Base-by-base conservation (phyloP, 2,113 vertebrate species). In the Ceratotherium simum region DNA sequence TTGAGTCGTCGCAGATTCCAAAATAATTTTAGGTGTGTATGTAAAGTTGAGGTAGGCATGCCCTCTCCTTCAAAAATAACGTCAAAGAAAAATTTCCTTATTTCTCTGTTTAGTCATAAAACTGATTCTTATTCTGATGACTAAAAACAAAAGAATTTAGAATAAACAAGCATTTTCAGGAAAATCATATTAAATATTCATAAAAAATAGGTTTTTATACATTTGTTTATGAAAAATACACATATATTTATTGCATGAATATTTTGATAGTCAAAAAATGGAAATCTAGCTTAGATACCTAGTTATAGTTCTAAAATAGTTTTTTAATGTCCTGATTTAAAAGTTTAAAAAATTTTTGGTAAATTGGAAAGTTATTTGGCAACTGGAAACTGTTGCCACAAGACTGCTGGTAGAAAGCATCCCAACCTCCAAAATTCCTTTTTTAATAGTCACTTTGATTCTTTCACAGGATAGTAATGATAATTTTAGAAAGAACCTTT, bases 181-280 rank as follows among this genome's bases (percentile, higher is more conserved):
- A 95, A 95, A 69, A 70, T 78, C 8, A 91, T 46, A 58, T 20
- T 64, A 78, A 82, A 58, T 80, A 73, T 33, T 73, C 46, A 89
- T 56, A 92, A 80, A 72, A 56, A 13, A 69, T 33, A 64, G 5
- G 18, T 21, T 48, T 89, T 67, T 83, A 79, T 39, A 78, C 36
- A 39, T 79, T 65, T 29, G 25, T 54, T 51, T 60, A 46, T n/a
- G 10, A 65, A 90, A 64, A 73, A 56, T 67, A 16, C 12, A 51
- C n/a, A 33, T 29, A 62, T 72, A 56, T 90, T 48, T 82, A 7
- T 51, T 97, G n/a, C 11, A 95, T 42, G 33, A n/a, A 73, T 93
- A 78, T 78, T 91, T 46, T 62, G 29, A 87, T 65, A 82, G n/a
- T 18, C 25, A 96, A 65, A 62, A 58, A 70, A 72, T 7, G 8